These are phyloP conservation scores for Pyrgus malvae DNA, from an alignment of 2,888 invertebrate species.

Conservation along the genomic window DNA sequence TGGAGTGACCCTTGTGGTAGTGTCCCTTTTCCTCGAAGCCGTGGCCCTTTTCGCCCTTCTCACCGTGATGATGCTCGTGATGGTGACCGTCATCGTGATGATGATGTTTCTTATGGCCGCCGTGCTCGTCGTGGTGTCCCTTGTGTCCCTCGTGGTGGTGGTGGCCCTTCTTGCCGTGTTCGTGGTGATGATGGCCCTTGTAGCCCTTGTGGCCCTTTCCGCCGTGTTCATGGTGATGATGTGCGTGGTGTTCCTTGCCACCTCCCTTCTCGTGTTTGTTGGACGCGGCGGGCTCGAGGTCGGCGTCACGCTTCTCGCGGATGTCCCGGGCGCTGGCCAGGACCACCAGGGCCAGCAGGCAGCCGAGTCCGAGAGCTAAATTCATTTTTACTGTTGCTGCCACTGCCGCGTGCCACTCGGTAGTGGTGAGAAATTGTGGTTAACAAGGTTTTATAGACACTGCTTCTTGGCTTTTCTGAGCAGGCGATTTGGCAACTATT, in stretches of 20 bases:
- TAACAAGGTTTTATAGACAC: slow-evolving; percentile 72
- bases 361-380: slow-evolving; percentile 55
- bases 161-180: slow-evolving; percentile 86
- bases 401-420: slow-evolving; percentile 50
- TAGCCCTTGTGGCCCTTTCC: slow-evolving; percentile 86
- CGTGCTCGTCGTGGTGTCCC: slow-evolving; percentile 82
- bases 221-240: slow-evolving; percentile 83
- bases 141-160: slow-evolving; percentile 85
- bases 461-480: slow-evolving; percentile 58
- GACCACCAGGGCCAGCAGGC: slow-evolving; percentile 61
- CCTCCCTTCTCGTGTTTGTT: slow-evolving; percentile 77
- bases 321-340: slow-evolving; percentile 67
- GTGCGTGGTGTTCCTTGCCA: slow-evolving; percentile 83
- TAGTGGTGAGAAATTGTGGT: slow-evolving; percentile 49
- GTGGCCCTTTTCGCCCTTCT: slow-evolving; percentile 84
- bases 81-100: slow-evolving; percentile 85
- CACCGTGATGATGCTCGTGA: slow-evolving; percentile 83
- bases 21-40: slow-evolving; percentile 82
- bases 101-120: slow-evolving; percentile 84
- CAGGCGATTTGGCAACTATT: slow-evolving; percentile 62
- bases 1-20: slow-evolving; percentile 91
- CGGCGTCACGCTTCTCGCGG: slow-evolving; percentile 70
- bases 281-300: slow-evolving; percentile 77
- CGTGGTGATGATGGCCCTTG: slow-evolving; percentile 84
- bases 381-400: slow-evolving; percentile 58